Percentiles rank a stretch among this genome's conserved stretches.
These are phyloP conservation scores for Rynchops niger DNA, from an alignment of 2,113 vertebrate species.

Conservation along the genomic window DNA sequence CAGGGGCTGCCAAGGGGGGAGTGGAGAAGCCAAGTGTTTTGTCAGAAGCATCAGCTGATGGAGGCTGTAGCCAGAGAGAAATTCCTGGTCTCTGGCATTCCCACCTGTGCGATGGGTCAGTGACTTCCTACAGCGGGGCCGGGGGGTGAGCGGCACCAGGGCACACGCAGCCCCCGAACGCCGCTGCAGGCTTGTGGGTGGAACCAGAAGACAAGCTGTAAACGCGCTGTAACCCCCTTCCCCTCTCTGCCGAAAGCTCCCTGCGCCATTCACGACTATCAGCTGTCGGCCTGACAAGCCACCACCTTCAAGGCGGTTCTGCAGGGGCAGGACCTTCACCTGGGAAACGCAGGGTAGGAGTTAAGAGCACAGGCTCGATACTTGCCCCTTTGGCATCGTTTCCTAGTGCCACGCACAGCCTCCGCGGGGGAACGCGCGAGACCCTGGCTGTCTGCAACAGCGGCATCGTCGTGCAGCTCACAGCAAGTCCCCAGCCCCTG, in stretches of 20 bases:
- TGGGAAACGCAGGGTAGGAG: neutral
- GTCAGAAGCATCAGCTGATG: constrained; percentile 64
- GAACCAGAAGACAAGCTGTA: neutral
- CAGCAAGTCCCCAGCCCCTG: neutral
- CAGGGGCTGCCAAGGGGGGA: constrained; percentile 49
- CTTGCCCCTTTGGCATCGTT: neutral
- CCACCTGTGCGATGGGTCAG: constrained; percentile 26
- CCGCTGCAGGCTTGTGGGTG: neutral
- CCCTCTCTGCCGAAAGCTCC: neutral
- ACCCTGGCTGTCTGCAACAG: fast-evolving
- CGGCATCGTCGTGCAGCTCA: neutral
- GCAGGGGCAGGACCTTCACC: neutral
- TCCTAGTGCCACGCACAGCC: neutral
- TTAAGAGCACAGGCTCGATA: neutral
- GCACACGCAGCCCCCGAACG: fast-evolving
- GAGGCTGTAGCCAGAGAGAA: constrained; percentile 32
- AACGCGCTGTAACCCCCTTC: neutral
- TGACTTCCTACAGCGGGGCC: neutral
- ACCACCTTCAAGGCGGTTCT: neutral
- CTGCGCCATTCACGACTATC: neutral
- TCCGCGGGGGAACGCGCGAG: fast-evolving
- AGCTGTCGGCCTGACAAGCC: neutral
- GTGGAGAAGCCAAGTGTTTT: constrained; percentile 67
- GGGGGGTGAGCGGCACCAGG: neutral
- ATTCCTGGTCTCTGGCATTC: constrained; percentile 5